phyloP scores from a whole-genome alignment of 2,888 invertebrate genomes.

The Polydrusus cervinus region DNA sequence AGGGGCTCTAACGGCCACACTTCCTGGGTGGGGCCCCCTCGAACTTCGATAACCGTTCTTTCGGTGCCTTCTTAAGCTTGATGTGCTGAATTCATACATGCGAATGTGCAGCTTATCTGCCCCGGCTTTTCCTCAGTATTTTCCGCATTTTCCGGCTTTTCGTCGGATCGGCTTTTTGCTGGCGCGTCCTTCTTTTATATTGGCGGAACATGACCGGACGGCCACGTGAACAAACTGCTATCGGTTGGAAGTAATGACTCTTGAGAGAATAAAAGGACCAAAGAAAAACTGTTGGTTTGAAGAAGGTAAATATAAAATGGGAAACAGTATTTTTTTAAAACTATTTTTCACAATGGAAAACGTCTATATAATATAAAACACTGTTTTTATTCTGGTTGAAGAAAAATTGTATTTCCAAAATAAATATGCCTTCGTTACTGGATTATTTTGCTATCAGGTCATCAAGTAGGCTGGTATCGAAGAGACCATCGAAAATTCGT shows the following conservation, averaged over 20 bases:
- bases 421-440: too few relatives aligned
- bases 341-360: too few relatives aligned
- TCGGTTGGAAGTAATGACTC: constrained; percentile 45
- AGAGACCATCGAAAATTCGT: too few relatives aligned
- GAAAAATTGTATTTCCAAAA: too few relatives aligned
- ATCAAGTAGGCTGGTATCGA: too few relatives aligned
- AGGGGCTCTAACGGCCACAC: constrained; percentile 49
- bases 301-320: too few relatives aligned
- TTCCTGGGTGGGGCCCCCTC: constrained; percentile 56
- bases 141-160: constrained; percentile 50
- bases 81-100: constrained; percentile 84
- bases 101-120: constrained; percentile 74
- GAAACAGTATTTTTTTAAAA: too few relatives aligned
- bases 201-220: constrained; percentile 45
- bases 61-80: constrained; percentile 73
- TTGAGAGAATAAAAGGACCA: constrained; percentile 20
- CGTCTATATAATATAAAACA: too few relatives aligned
- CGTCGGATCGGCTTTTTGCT: constrained; percentile 33
- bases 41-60: constrained; percentile 70
- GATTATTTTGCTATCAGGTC: too few relatives aligned
- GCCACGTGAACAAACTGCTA: constrained; percentile 28
- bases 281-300: background rate
- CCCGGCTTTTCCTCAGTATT: constrained; percentile 48
- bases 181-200: constrained; percentile 20
- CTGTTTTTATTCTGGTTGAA: too few relatives aligned